Conservation (phyloP, 2,797 vertebrate genomes). For the Gobio occitaniae region DNA sequence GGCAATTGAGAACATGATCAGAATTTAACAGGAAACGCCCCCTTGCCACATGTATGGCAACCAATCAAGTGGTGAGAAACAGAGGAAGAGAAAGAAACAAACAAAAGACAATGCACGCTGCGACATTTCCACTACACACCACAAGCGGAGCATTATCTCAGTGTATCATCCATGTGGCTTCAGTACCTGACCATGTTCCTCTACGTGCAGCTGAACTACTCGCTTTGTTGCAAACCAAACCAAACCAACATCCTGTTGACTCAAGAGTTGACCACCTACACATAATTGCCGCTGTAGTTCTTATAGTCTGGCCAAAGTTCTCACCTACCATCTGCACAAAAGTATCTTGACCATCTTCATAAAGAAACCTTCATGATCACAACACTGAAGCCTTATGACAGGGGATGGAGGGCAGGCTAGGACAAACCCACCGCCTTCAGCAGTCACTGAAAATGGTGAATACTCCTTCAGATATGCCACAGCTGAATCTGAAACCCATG, state of each 20-base stretch:
- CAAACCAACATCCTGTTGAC: constrained; percentile 29
- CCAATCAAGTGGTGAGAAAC: constrained; percentile 32
- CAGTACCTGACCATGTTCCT: constrained; percentile 13
- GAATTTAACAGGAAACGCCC: constrained; percentile 36
- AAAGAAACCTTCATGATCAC: constrained; percentile 16
- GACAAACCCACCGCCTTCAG: constrained; percentile 1
- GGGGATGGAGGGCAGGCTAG: constrained; percentile 14
- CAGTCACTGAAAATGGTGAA: constrained; percentile 10
- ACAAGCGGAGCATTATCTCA: background rate
- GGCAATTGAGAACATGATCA: background rate
- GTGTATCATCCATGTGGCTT: background rate
- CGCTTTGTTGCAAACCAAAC: background rate
- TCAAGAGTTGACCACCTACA: constrained; percentile 5
- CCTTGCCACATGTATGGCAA: background rate
- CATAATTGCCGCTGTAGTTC: background rate
- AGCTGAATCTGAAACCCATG: constrained; percentile 41
- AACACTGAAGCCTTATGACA: constrained; percentile 3
- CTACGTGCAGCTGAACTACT: constrained; percentile 2
- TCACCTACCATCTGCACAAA: background rate
- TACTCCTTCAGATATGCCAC: constrained; percentile 44
- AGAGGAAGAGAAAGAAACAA: constrained; percentile 26
- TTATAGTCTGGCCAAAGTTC: background rate
- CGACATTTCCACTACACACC: constrained; percentile 4
- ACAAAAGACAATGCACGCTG: constrained; percentile 19
- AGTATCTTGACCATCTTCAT: background rate